phyloP scores from a whole-genome alignment of 2,888 invertebrate genomes.

The Alviniconcha strummeri region DNA sequence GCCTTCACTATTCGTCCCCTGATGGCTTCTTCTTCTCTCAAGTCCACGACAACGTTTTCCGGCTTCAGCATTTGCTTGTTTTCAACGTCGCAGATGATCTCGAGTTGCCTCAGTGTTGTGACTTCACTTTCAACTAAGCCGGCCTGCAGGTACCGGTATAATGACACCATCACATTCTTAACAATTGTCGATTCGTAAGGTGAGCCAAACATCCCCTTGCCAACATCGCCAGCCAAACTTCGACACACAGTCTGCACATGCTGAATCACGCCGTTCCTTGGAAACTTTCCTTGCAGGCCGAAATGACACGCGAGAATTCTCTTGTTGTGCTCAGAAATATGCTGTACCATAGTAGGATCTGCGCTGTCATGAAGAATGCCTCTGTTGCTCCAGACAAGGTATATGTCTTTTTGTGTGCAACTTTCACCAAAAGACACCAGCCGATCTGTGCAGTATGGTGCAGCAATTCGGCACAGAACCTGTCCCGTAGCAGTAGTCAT shows the following conservation, averaged over 20 bases:
- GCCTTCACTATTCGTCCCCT: conserved; percentile 49
- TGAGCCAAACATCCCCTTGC: not conserved
- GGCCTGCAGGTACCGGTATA: not conserved
- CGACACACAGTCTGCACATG: conserved; percentile 24
- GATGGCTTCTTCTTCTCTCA: conserved; percentile 45
- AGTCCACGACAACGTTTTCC: conserved; percentile 40
- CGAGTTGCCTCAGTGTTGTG: not conserved
- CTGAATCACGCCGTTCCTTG: conserved; percentile 6
- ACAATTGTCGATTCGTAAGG: not conserved
- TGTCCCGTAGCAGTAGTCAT: not conserved
- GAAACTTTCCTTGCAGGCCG: not conserved
- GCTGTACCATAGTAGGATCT: not conserved
- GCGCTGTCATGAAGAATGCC: not conserved
- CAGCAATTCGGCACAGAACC: not conserved
- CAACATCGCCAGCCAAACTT: not conserved
- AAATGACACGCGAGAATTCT: not conserved
- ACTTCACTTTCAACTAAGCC: not conserved
- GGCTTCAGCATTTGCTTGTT: conserved; percentile 28
- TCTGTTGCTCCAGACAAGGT: conserved; percentile 21
- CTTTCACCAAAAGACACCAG: not conserved
- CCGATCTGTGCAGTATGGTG: not conserved
- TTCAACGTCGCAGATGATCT: not conserved
- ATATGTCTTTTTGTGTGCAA: not conserved
- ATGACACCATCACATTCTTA: not conserved
- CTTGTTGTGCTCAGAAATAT: not conserved